These are phyloP conservation scores for Capitella teleta DNA, from an alignment of 1,140 invertebrate species.

Conservation along the genomic window DNA sequence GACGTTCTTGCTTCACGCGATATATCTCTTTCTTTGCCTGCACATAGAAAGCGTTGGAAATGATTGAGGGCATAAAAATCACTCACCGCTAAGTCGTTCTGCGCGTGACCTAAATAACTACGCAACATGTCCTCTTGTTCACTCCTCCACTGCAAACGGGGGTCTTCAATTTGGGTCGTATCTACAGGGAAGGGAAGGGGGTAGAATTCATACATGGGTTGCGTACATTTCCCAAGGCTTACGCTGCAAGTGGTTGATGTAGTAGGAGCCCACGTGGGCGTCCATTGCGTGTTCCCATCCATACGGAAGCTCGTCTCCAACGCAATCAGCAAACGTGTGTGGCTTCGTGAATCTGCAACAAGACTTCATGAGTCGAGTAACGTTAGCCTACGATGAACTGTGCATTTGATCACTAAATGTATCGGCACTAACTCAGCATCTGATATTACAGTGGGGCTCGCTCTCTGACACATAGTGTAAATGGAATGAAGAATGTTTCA, in stretches of 20 bases:
- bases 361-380: too few relatives aligned
- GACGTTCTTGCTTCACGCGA: slow-evolving; percentile 84
- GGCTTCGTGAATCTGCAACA: slow-evolving; percentile 79
- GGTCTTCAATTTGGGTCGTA: slow-evolving; percentile 89
- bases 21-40: slow-evolving; percentile 93
- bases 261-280: slow-evolving; percentile 84
- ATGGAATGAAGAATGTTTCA: too few relatives aligned
- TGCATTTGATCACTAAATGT: too few relatives aligned
- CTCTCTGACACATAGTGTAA: too few relatives aligned
- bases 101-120: slow-evolving; percentile 86
- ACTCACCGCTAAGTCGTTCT: slow-evolving; percentile 79
- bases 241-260: slow-evolving; percentile 93
- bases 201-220: too few relatives aligned
- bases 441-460: too few relatives aligned
- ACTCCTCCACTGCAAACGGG: slow-evolving; percentile 84
- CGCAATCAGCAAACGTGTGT: slow-evolving; percentile 91
- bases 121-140: slow-evolving; percentile 92
- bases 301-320: slow-evolving; percentile 88
- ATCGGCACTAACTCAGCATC: too few relatives aligned
- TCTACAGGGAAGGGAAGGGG: background rate
- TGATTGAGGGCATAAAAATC: slow-evolving; percentile 1
- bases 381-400: too few relatives aligned
- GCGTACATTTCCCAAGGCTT: too few relatives aligned
- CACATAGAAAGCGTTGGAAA: slow-evolving; percentile 30
- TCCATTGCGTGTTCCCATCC: slow-evolving; percentile 95